Percentiles rank a stretch among this genome's conserved stretches.
Evolutionary conservation across 2,797 vertebrate species (phyloP).

Genomic region (Perodicticus potto): DNA sequence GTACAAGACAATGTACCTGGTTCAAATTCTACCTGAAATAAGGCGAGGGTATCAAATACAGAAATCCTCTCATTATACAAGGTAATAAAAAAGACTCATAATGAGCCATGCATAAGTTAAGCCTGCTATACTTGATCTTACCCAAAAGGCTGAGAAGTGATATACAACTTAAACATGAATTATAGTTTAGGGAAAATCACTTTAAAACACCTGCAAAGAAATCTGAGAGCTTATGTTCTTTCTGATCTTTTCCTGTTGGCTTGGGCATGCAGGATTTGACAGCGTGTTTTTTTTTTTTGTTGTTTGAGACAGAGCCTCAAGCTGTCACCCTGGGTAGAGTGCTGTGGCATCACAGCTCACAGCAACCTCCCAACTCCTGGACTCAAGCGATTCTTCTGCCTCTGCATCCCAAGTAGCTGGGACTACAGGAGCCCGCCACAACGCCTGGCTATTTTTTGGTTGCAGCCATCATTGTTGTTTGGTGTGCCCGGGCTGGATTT

Average conservation of each 20-base stretch:
- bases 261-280: background rate
- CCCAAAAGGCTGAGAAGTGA: background rate
- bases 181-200: conserved; percentile 10
- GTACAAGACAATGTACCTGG: background rate
- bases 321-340: too few species aligned
- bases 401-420: too few species aligned
- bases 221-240: background rate
- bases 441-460: too few species aligned
- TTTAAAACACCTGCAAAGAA: conserved; percentile 48
- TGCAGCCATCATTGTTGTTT: too few species aligned
- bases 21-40: background rate
- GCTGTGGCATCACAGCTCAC: too few species aligned
- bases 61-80: background rate
- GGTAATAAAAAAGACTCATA: background rate
- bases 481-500: too few species aligned
- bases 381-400: too few species aligned
- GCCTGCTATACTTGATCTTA: too few species aligned
- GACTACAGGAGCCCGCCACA: too few species aligned
- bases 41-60: background rate
- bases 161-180: background rate
- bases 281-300: background rate
- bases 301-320: too few species aligned
- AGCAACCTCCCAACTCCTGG: too few species aligned
- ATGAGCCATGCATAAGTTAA: background rate
- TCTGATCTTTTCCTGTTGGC: background rate